Percentiles rank a stretch among this genome's conserved stretches.
Conservation (phyloP, 2,113 vertebrate genomes). For the Anarrhichthys ocellatus region DNA sequence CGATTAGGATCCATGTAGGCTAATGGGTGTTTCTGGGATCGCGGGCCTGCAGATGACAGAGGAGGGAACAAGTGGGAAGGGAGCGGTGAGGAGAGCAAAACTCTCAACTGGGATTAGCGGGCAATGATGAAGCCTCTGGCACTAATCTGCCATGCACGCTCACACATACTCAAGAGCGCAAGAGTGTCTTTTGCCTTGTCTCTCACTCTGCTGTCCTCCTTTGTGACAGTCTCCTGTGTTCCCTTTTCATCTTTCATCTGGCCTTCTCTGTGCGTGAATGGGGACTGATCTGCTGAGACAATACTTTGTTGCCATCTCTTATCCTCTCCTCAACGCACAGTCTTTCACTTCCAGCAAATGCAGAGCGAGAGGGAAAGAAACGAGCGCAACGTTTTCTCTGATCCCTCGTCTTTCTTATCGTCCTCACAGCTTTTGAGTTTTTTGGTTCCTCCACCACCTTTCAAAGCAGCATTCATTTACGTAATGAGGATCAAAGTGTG, state of each 20-base stretch:
- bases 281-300: constrained; percentile 15
- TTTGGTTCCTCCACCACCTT: constrained; percentile 17
- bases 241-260: constrained; percentile 61
- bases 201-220: constrained; percentile 51
- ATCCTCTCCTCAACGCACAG: not conserved
- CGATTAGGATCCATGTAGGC: constrained; percentile 57
- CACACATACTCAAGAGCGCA: constrained; percentile 14
- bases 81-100: constrained; percentile 44
- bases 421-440: constrained; percentile 25
- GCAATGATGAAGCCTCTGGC: constrained; percentile 63
- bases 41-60: constrained; percentile 53
- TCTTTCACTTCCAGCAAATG: not conserved
- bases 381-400: constrained; percentile 43
- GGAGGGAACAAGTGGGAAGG: constrained; percentile 51
- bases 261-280: constrained; percentile 41
- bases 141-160: constrained; percentile 68
- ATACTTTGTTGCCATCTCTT: constrained; percentile 24
- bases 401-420: constrained; percentile 75
- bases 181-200: constrained; percentile 40
- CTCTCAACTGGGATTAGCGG: constrained; percentile 71
- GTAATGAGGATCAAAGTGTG: constrained; percentile 25
- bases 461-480: constrained; percentile 40
- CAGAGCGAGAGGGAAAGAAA: not conserved
- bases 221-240: constrained; percentile 50
- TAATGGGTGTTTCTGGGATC: constrained; percentile 61